phyloP scores from a whole-genome alignment of 2,888 invertebrate species.

The Steinernema hermaphroditum region DNA sequence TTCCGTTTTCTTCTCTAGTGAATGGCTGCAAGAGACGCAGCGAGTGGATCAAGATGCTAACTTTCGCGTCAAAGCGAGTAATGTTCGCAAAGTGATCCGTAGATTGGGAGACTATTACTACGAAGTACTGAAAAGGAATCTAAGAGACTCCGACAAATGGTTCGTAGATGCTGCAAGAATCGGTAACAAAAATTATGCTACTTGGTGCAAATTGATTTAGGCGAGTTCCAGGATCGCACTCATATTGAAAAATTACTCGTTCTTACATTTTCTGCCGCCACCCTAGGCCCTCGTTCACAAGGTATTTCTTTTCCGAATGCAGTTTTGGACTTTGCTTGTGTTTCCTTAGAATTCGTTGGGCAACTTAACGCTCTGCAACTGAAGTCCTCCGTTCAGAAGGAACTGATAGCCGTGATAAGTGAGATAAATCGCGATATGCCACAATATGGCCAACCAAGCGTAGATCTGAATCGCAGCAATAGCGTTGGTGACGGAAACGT shows the following conservation, averaged over 20 bases:
- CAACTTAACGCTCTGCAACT: background rate
- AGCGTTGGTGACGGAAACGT: background rate
- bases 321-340: background rate
- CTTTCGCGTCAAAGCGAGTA: conserved; percentile 14
- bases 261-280: background rate
- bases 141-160: conserved; percentile 11
- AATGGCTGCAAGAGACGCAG: conserved; percentile 5
- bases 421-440: conserved; percentile 16
- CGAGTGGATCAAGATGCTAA: background rate
- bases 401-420: background rate
- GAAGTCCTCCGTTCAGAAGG: background rate
- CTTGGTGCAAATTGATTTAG: too few species aligned
- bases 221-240: background rate
- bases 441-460: background rate
- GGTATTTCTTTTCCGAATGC: background rate
- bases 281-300: background rate
- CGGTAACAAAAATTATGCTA: background rate
- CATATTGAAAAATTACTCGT: conserved; percentile 14
- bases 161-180: background rate
- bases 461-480: too few species aligned
- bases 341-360: background rate
- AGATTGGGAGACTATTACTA: background rate
- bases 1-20: background rate
- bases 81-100: background rate
- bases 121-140: conserved; percentile 17